Base-by-base conservation (phyloP, 2,797 vertebrate genomes). In the Antrozous pallidus region DNA sequence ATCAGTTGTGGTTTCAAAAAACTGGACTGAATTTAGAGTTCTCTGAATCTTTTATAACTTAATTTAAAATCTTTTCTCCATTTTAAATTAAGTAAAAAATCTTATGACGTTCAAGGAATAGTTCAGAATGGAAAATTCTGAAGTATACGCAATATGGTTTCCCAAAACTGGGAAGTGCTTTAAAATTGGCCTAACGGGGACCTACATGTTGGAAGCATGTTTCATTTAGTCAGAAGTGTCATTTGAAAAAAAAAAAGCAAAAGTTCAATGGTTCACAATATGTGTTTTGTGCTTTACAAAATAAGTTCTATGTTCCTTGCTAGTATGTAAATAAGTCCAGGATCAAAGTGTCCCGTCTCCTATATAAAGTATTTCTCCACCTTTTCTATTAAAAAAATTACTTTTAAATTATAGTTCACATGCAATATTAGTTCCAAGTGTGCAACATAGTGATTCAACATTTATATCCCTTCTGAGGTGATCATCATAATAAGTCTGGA, bases 21-120 rank as follows among this genome's bases (percentile, higher is more conserved):
- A 92, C 91, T 97, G 93, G 90, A 81, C 91, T 88, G 93, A 97
- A 97, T 96, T 97, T 95, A 90, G 77, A 94, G 92, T 95, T 84
- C 80, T 94, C 80, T 94, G 77, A 81, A 82, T 85, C 86, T 94
- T 95, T 92, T 96, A 95, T 97, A 94, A 88, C 71, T 95, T 93
- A 96, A 97, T 96, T 97, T 96, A 82, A 96, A 94, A 96, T 79
- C 54, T 93, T 97, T 96, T 95, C 91, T 94, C 91, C 93, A 86
- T 90, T 97, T 96, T 95, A 96, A 96, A 95, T 96, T 94, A 85
- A 91, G 75, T 96, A 71, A 78, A 78, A 96, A 90, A 95, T 96
- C 90, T 93, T 96, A 71, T 90, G 94, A 95, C 26, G n/a, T 67
- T 61, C 85, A 93, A 93, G 67, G n/a, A 87, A 74, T 83, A 70